Base-by-base conservation (phyloP, 1,140 invertebrate species). In the Cydia splendana region DNA sequence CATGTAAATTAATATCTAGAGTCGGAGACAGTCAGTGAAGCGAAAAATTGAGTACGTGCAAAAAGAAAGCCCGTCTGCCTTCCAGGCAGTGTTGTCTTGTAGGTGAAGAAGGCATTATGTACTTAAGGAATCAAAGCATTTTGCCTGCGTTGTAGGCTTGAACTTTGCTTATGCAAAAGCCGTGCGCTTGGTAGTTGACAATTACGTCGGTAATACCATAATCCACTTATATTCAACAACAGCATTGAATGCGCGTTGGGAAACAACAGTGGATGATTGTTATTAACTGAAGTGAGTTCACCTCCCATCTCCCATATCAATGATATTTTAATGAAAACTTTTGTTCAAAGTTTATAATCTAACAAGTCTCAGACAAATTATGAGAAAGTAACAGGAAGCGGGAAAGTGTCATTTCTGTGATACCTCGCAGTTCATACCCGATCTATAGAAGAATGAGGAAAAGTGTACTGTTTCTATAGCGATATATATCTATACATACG, bases 1-100 rank as follows among this genome's bases (percentile, higher is more conserved):
- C 90, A 93, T 93, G 91, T 92, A 93, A 93, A 92, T 93, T 93
- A 93, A 92, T 92, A 93, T 93, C 89, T 91, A 91, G 91, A 90
- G 88, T 86, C 82, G 84, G 79, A 86, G 88, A 88, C 85, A 87
- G 69, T 84, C 91, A 88, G 87, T 93, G 90, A 88, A 82, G 85
- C 91, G 87, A 87, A 84, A 91, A 93, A 93, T 93, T 92, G 91
- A 92, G 88, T 91, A 93, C 90, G 89, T 93, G 91, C 87, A 91
- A 93, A 93, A 93, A 93, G 91, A 92, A 91, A 87, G 82, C 80
- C 74, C 75, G 77, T 77, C 76, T 75, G 76, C 76, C 75, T 62
- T 79, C 78, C 76, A 77, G 67, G 67, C 77, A 76, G 10, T 24
- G 7, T 62, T 24, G 18, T 62, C 20, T 48, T 48, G 12, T 24